phyloP scores from a whole-genome alignment of 1,140 invertebrate species.

The Lucilia cuprina region DNA sequence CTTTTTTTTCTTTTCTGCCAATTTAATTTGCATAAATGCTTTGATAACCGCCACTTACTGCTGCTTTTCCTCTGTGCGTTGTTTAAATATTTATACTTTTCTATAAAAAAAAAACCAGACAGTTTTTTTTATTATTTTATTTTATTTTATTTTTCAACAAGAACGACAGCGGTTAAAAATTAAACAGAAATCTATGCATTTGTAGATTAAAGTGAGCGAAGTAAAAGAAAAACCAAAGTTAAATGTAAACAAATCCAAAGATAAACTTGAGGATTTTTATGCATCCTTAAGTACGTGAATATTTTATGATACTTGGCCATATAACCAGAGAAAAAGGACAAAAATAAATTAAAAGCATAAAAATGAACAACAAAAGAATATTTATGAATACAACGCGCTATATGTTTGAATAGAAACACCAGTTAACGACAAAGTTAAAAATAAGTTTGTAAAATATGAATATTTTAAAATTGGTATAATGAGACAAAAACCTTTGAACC shows the following conservation, averaged over 20 bases:
- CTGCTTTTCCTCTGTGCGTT: not conserved
- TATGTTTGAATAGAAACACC: too few species aligned
- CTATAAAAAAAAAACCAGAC: constrained; percentile 5
- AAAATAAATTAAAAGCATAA: not conserved
- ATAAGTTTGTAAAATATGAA: not conserved
- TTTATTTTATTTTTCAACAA: not conserved
- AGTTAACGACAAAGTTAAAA: not conserved
- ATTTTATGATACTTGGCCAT: not conserved
- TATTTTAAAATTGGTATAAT: too few species aligned
- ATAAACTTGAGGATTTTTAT: constrained; percentile 23
- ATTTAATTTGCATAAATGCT: constrained; percentile 34
- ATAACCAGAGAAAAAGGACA: not conserved
- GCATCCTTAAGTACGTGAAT: constrained; percentile 29
- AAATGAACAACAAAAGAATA: not conserved
- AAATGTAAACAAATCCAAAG: constrained; percentile 26
- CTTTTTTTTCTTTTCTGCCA: not conserved
- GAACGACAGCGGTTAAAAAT: not conserved
- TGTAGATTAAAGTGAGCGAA: constrained; percentile 11
- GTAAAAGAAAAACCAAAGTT: not conserved
- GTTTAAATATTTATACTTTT: not conserved
- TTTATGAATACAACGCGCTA: not conserved
- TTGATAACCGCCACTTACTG: not conserved
- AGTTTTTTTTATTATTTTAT: not conserved
- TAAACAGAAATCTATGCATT: not conserved
- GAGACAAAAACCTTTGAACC: too few species aligned